These are phyloP conservation scores for Selenia dentaria DNA, from an alignment of 2,888 invertebrate species.

Conservation along the genomic window DNA sequence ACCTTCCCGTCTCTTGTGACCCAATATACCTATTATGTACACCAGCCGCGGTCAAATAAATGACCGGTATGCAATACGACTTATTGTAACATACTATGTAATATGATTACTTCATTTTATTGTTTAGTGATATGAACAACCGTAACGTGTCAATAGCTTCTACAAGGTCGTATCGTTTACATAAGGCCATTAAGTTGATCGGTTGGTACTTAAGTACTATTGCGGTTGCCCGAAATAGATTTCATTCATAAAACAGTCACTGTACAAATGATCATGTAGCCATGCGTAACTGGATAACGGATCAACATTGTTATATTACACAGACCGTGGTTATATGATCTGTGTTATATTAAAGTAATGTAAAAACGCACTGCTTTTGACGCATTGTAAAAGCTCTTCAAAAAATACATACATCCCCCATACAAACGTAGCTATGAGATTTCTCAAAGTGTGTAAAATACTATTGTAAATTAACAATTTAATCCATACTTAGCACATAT, in stretches of 20 bases:
- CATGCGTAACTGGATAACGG: no score
- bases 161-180: constrained; percentile 11
- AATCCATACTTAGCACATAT: no score
- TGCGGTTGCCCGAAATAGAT: constrained; percentile 2
- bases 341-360: no score
- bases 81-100: neutral
- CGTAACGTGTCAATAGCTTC: constrained; percentile 8
- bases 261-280: neutral
- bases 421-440: no score
- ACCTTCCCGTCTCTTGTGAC: constrained; percentile 7
- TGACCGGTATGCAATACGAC: neutral
- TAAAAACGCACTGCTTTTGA: no score
- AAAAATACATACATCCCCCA: no score
- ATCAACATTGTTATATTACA: no score
- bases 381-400: no score
- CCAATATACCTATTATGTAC: neutral
- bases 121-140: neutral
- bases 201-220: neutral
- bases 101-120: neutral
- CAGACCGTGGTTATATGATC: no score
- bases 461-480: no score
- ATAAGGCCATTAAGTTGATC: constrained; percentile 1
- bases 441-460: no score
- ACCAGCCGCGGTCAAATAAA: neutral
- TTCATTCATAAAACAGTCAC: constrained; percentile 1